Conservation (phyloP, 2,797 vertebrate species). For the Paguma larvata region DNA sequence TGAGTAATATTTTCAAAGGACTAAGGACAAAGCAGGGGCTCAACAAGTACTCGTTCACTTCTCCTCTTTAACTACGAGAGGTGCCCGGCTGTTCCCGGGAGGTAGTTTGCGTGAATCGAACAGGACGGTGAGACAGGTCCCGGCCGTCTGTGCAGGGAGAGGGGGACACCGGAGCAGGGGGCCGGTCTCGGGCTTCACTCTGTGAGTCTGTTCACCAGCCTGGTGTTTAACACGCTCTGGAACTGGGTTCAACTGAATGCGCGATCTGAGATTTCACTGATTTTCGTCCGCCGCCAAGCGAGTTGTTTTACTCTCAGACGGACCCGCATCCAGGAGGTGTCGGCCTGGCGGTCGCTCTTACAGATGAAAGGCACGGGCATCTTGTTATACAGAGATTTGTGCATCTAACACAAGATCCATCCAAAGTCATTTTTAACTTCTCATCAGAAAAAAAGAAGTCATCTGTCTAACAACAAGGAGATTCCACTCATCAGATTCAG, state of each 20-base stretch:
- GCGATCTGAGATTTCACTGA: background rate
- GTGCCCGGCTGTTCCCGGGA: background rate
- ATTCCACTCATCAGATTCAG: background rate
- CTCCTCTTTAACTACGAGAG: background rate
- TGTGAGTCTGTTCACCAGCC: background rate
- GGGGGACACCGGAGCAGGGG: too few species aligned
- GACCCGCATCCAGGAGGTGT: background rate
- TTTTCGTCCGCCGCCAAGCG: background rate
- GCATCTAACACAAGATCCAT: background rate
- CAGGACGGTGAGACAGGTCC: background rate
- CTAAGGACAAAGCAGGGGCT: background rate
- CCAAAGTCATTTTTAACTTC: background rate
- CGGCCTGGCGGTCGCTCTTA: background rate
- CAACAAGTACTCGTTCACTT: background rate
- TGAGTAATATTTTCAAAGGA: slow-evolving; percentile 9
- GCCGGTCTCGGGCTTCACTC: background rate
- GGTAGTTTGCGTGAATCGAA: background rate
- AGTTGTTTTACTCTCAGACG: slow-evolving; percentile 3
- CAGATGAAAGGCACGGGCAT: background rate
- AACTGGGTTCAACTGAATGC: background rate
- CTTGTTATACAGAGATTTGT: background rate
- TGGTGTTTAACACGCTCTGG: background rate
- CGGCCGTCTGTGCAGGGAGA: too few species aligned
- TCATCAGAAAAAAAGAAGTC: slow-evolving; percentile 1
- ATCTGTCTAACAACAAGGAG: background rate